These are phyloP conservation scores for Nasonia oneida DNA, from an alignment of 2,888 invertebrate species.

Conservation along the genomic window DNA sequence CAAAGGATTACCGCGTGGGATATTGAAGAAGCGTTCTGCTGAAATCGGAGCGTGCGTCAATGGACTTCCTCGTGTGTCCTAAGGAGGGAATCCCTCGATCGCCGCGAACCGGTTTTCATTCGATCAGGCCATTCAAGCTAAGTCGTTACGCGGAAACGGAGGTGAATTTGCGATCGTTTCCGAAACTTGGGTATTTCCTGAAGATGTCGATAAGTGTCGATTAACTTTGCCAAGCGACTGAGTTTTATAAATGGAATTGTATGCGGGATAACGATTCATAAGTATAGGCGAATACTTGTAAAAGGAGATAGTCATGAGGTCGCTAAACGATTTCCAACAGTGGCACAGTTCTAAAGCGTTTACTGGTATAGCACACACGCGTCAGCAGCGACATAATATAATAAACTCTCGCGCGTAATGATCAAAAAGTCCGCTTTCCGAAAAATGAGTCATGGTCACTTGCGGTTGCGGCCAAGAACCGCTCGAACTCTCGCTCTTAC, in stretches of 20 bases:
- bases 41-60: slow-evolving; percentile 27
- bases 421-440: slow-evolving; percentile 37
- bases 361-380: not conserved
- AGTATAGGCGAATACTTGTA: too few relatives aligned
- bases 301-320: not conserved
- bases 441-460: slow-evolving; percentile 63
- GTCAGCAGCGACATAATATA: slow-evolving; percentile 13
- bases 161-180: not conserved
- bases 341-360: too few relatives aligned
- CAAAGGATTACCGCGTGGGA: not conserved
- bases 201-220: not conserved
- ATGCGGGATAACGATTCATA: too few relatives aligned
- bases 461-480: slow-evolving; percentile 7
- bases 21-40: not conserved
- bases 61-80: slow-evolving; percentile 10
- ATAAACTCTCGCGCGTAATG: slow-evolving; percentile 23
- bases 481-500: not conserved
- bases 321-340: not conserved
- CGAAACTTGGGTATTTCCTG: not conserved
- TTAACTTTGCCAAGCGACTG: too few relatives aligned
- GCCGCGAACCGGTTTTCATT: slow-evolving; percentile 25
- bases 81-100: not conserved
- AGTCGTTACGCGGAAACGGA: not conserved
- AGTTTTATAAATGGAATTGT: too few relatives aligned
- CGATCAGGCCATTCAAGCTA: not conserved